Base-by-base conservation (phyloP, 2,888 invertebrate genomes). In the Dryobotodes eremita region DNA sequence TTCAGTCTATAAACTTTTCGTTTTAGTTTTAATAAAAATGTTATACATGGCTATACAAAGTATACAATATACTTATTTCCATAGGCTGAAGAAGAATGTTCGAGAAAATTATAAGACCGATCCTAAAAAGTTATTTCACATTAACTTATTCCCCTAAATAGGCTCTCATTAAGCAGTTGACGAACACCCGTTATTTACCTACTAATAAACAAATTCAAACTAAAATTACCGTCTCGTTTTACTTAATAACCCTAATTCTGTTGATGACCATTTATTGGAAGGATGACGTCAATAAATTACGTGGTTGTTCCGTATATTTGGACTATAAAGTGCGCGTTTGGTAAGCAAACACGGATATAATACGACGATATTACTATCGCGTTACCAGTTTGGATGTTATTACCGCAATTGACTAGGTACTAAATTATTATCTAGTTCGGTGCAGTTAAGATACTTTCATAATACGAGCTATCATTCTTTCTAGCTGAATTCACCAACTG, bases 141-240 rank as follows among this genome's bases (percentile, higher is more conserved):
- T 10, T 55, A 61, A 68, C 55, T 65, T 62, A 13, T 62, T 59
- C 5, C 59, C 20, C 15, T 70, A 62, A 73, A 83, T 70, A 72
- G 53, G 48, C 59, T 48, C 13, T 75, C 23, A 83, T 69, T 80
- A 79, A 61, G 53, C 55, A 70, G 59, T 72, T 84, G 71, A 74
- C 66, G 50, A 79, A 79, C 64, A 68, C 36, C 50, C 26, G 46
- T 78, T 86, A 84, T 87, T 86, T 80, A 83, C 76, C 69, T 50
- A 68, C 71, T 82, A 86, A 89, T 84, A 86, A 90, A 86, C 86
- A 87, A 89, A 86, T 89, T 86, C 80, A 66, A 87, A 85, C 81
- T 83, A 70, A 86, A 87, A 89, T 87, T 83, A 74, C 79, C 74
- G 23, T 68, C 23, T 53, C 66, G 55, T 66, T 57, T 86, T 15